These are phyloP conservation scores for Odocoileus hemionus DNA, from an alignment of 2,113 vertebrate species.

Conservation along the genomic window DNA sequence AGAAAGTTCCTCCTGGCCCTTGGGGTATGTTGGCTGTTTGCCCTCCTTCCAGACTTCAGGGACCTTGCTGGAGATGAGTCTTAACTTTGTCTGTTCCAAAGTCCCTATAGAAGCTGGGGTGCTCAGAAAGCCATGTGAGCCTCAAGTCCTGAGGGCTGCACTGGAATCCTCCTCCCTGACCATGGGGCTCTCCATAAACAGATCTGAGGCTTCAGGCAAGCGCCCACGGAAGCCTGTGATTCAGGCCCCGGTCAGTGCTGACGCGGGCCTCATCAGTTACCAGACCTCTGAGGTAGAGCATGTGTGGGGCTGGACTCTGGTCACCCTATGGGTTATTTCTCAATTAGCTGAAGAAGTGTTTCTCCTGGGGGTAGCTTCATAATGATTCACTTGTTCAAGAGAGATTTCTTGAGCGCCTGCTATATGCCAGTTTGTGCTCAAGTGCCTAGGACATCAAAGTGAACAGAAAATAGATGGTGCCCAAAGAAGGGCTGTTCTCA, in stretches of 20 bases:
- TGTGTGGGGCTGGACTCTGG: not conserved
- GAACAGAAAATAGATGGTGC: not conserved
- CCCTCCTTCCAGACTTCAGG: not conserved
- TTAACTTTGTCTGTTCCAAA: not conserved
- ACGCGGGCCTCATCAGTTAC: rapidly evolving
- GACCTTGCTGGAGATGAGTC: not conserved
- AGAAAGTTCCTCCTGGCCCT: not conserved
- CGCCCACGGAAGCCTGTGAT: not conserved
- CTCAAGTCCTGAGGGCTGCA: not conserved
- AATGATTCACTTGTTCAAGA: not conserved
- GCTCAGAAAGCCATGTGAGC: not conserved
- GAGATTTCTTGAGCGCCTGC: not conserved
- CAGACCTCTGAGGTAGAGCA: not conserved
- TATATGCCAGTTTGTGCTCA: not conserved
- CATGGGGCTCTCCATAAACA: not conserved
- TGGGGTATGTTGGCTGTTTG: not conserved
- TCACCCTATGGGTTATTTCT: not conserved
- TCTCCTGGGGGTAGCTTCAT: not conserved
- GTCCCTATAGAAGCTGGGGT: not conserved
- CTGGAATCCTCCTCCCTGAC: not conserved
- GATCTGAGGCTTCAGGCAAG: not conserved
- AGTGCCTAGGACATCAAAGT: not conserved
- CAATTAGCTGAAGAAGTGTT: not conserved
- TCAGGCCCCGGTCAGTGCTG: not conserved
- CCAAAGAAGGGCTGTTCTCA: not conserved